Evolutionary conservation across 2,797 vertebrate genomes (phyloP).

Genomic region (Ctenochaetus hawaiiensis): DNA sequence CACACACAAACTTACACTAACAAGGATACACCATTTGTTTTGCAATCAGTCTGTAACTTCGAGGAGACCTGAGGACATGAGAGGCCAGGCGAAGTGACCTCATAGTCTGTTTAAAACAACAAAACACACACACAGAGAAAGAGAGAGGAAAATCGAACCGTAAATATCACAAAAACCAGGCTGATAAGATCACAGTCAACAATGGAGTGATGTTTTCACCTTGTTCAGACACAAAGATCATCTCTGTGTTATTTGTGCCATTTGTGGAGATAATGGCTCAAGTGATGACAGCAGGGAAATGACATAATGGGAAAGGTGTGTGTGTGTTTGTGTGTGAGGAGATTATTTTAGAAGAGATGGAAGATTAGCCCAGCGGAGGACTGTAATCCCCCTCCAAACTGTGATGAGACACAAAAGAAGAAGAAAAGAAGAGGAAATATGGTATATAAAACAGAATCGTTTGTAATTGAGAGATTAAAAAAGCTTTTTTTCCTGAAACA

Average conservation of each 20-base stretch:
- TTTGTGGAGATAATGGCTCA: slow-evolving; percentile 56
- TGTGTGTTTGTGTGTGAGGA: slow-evolving; percentile 21
- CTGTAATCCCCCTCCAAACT: slow-evolving; percentile 11
- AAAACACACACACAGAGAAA: not conserved
- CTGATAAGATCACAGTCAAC: slow-evolving; percentile 56
- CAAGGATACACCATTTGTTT: slow-evolving; percentile 23
- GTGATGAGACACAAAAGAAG: not conserved
- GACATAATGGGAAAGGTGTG: slow-evolving; percentile 55
- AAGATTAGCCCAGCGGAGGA: not conserved
- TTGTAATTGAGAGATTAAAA: no score
- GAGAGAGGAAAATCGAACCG: slow-evolving; percentile 40
- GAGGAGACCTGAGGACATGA: slow-evolving; percentile 8
- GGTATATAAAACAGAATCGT: no score
- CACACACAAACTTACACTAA: slow-evolving; percentile 17
- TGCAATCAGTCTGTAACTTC: slow-evolving; percentile 23
- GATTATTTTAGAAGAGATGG: slow-evolving; percentile 9
- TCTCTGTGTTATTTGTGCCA: slow-evolving; percentile 32
- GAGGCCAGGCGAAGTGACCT: slow-evolving; percentile 30
- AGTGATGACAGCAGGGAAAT: slow-evolving; percentile 56
- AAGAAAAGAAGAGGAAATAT: not conserved
- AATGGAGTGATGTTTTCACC: slow-evolving; percentile 59
- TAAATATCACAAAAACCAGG: slow-evolving; percentile 46
- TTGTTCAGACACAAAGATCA: slow-evolving; percentile 46
- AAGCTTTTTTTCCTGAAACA: no score
- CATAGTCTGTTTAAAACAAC: slow-evolving; percentile 12